Conservation (phyloP, 2,797 vertebrate species). For the Anas bahamensis region DNA sequence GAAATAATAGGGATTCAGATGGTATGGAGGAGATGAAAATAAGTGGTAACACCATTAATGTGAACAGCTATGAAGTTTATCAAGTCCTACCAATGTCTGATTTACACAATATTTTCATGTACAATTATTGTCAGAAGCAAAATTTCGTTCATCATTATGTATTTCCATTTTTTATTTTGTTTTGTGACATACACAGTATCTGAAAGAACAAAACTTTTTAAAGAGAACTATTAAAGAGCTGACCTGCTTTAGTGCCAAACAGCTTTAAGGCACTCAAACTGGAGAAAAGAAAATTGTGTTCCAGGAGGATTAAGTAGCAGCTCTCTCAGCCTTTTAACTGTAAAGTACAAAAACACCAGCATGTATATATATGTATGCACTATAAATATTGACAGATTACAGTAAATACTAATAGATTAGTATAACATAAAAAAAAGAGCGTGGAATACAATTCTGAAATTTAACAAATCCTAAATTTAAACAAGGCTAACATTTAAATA, state of each 20-base stretch:
- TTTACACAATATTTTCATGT: neutral
- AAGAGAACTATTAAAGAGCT: neutral
- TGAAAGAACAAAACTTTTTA: neutral
- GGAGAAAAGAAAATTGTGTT: neutral
- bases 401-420: neutral
- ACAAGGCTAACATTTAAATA: too few relatives aligned
- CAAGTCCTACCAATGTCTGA: neutral
- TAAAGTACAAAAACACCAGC: neutral
- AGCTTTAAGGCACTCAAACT: neutral
- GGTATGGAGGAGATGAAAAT: neutral
- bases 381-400: neutral
- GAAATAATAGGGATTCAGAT: neutral
- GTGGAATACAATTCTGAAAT: neutral
- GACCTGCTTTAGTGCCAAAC: neutral
- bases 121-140: neutral
- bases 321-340: neutral
- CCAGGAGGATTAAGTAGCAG: neutral
- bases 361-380: neutral
- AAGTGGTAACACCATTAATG: neutral
- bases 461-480: neutral
- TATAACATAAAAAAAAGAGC: neutral
- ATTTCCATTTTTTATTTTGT: neutral
- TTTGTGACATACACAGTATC: neutral
- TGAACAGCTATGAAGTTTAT: neutral
- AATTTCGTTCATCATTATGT: neutral